Evolutionary conservation across 2,113 vertebrate species (phyloP).

Genomic region (Caranx ignobilis): DNA sequence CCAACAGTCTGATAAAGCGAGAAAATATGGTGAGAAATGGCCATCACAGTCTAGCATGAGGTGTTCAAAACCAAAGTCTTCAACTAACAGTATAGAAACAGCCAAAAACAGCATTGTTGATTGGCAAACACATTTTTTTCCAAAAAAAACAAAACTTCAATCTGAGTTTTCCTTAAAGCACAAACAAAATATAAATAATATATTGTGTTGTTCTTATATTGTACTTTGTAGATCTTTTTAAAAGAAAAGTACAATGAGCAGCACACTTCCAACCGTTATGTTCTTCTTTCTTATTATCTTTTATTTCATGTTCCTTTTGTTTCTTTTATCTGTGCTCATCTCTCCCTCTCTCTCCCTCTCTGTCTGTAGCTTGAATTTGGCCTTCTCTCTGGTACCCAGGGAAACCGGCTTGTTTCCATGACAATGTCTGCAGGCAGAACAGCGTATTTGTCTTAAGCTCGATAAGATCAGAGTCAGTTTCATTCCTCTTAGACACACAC

Average conservation of each 20-base stretch:
- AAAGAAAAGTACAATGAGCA: conserved; percentile 24
- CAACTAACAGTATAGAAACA: not conserved
- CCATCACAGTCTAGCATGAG: not conserved
- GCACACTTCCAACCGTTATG: conserved; percentile 36
- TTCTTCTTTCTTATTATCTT: conserved; percentile 15
- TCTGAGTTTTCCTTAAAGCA: conserved; percentile 11
- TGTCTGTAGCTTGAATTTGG: conserved; percentile 65
- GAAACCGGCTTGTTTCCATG: conserved; percentile 83
- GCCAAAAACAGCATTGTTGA: not conserved
- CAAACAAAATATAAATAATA: conserved; percentile 26
- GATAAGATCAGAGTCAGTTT: conserved; percentile 82
- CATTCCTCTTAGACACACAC: conserved; percentile 67
- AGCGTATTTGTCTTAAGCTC: conserved; percentile 81
- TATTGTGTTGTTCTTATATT: not conserved
- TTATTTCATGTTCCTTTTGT: conserved; percentile 55
- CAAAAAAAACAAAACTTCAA: not conserved
- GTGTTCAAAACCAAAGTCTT: not conserved
- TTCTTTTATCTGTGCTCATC: conserved; percentile 59
- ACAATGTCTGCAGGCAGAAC: conserved; percentile 82
- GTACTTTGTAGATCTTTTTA: conserved; percentile 34
- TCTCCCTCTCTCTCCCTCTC: conserved; percentile 35
- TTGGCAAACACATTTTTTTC: not conserved
- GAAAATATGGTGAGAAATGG: not conserved
- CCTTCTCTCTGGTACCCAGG: conserved; percentile 78
- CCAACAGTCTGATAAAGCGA: not conserved